phyloP scores from a whole-genome alignment of 1,140 invertebrate species.

The Danaus melanippus region DNA sequence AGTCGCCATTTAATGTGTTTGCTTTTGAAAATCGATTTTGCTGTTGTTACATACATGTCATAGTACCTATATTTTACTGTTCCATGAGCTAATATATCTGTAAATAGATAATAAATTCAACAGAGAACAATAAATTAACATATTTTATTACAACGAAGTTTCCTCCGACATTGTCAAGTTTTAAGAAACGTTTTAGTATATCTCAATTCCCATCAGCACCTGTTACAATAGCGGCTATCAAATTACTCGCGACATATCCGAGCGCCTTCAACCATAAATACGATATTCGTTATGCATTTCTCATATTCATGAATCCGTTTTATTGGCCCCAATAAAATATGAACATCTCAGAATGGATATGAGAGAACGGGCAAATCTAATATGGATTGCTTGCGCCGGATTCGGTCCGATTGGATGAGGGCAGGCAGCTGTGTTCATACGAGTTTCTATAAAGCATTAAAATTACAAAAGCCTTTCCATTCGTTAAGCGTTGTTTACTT shows the following conservation, averaged over 20 bases:
- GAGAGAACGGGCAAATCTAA: slow-evolving; percentile 70
- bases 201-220: slow-evolving; percentile 64
- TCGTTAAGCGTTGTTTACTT: too few relatives aligned
- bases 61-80: too few relatives aligned
- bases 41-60: too few relatives aligned
- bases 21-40: too few relatives aligned
- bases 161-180: too few relatives aligned
- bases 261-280: slow-evolving; percentile 68
- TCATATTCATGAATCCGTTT: slow-evolving; percentile 74
- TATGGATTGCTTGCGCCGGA: slow-evolving; percentile 69
- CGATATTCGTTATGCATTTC: slow-evolving; percentile 71
- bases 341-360: slow-evolving; percentile 73
- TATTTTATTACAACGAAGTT: too few relatives aligned
- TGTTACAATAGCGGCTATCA: slow-evolving; percentile 69
- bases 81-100: too few relatives aligned
- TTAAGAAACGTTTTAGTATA: slow-evolving; percentile 12
- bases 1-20: too few relatives aligned
- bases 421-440: slow-evolving; percentile 50
- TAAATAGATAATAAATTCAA: too few relatives aligned
- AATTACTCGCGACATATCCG: slow-evolving; percentile 68
- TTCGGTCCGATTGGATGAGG: slow-evolving; percentile 53
- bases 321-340: slow-evolving; percentile 75
- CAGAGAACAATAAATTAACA: too few relatives aligned
- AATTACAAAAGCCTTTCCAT: too few relatives aligned
- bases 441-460: slow-evolving; percentile 2